Conservation (phyloP, 2,113 vertebrate genomes). For the Petrocephalus zakoni region DNA sequence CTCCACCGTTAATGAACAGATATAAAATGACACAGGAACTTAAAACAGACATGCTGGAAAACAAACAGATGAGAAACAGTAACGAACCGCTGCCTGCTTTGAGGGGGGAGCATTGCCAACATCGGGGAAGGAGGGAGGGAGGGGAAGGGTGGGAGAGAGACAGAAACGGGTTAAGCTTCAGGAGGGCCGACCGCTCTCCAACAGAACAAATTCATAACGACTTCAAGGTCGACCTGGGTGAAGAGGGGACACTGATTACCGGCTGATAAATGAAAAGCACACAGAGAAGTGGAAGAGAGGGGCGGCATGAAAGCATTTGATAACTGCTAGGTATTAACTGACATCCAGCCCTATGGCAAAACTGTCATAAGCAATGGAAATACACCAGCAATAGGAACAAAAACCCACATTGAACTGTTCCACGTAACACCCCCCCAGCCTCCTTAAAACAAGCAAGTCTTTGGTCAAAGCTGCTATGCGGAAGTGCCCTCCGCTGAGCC, state of each 20-base stretch:
- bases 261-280: not conserved
- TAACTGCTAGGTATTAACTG: not conserved
- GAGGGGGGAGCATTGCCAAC: slow-evolving; percentile 65
- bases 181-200: slow-evolving; percentile 30
- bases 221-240: not conserved
- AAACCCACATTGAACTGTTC: not conserved
- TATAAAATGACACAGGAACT: slow-evolving; percentile 23
- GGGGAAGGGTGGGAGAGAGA: slow-evolving; percentile 36
- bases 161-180: slow-evolving; percentile 53
- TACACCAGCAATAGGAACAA: not conserved
- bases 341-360: not conserved
- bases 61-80: slow-evolving; percentile 62
- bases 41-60: slow-evolving; percentile 50
- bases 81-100: slow-evolving; percentile 88
- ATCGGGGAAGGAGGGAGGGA: slow-evolving; percentile 47
- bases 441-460: not conserved
- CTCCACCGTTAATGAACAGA: slow-evolving; percentile 15
- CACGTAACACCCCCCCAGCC: not conserved
- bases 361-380: not conserved
- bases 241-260: not conserved
- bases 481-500: not conserved
- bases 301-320: not conserved
- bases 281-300: not conserved
- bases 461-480: not conserved
- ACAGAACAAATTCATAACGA: slow-evolving; percentile 31